Evolutionary conservation across 2,113 vertebrate species (phyloP).

Genomic region (Nibea albiflora): DNA sequence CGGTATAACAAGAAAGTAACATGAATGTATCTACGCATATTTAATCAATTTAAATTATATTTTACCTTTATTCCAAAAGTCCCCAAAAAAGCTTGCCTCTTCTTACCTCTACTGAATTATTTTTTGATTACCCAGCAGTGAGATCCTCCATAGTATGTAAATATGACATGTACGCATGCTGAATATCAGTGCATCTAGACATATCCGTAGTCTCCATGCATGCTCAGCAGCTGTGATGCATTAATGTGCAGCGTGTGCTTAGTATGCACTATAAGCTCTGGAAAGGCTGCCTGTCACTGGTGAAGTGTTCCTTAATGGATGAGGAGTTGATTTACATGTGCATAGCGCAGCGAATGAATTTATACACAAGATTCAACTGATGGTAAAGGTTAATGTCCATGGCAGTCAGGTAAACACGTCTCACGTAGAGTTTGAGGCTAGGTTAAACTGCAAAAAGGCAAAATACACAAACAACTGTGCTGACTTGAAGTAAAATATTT

Average conservation of each 20-base stretch:
- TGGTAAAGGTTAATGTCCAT: constrained; percentile 52
- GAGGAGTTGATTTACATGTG: constrained; percentile 72
- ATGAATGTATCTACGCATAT: neutral
- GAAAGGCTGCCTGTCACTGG: constrained; percentile 63
- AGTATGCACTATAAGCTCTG: constrained; percentile 68
- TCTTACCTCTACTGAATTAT: constrained; percentile 19
- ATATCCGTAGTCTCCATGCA: constrained; percentile 53
- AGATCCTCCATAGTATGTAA: constrained; percentile 24
- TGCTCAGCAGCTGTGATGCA: constrained; percentile 72
- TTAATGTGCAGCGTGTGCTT: constrained; percentile 74
- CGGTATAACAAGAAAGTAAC: neutral
- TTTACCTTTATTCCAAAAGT: no score
- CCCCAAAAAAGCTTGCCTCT: neutral
- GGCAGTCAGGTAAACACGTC: constrained; percentile 37
- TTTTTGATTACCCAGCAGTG: constrained; percentile 37
- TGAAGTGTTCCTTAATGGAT: constrained; percentile 67
- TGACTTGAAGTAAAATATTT: neutral
- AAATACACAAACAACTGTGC: constrained; percentile 1
- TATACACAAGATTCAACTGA: constrained; percentile 29
- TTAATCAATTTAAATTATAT: no score
- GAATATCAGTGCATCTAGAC: constrained; percentile 47
- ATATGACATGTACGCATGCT: constrained; percentile 37
- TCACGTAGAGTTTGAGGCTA: neutral
- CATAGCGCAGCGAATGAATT: constrained; percentile 40
- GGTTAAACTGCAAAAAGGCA: neutral